Evolutionary conservation across 2,113 vertebrate genomes (phyloP), one percentile per base, ranked within the genome.

Genomic region (Beaufortia kweichowensis): DNA sequence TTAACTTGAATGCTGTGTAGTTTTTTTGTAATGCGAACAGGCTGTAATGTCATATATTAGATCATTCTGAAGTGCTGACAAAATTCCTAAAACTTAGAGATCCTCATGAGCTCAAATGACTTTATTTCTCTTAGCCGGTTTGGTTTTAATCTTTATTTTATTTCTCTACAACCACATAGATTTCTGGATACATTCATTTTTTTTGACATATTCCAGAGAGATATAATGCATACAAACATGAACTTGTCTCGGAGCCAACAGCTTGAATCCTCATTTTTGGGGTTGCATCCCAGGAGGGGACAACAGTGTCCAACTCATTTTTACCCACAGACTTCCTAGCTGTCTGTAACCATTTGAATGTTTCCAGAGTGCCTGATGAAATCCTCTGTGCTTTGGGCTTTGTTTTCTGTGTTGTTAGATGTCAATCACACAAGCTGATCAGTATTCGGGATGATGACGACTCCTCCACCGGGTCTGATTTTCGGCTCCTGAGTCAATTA

Each of bases 341-440:
- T 83, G 57, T 68, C 41, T 77, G 67, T 55, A 83, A 60, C 63
- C 35, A 55, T 71, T 78, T 76, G 59, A 71, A 81, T 86, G 83
- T 86, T 83, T 76, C 56, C 81, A 69, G 70, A 46, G 72, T 53
- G 75, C 23, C 48, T 72, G 85, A 84, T 15, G 5, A 43, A 75
- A 75, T 83, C 79, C 80, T 84, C 81, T 26, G 75, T 78, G 82
- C 79, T 74, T 73, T 75, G 75, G 59, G 35, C 80, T 86, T 87
- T 88, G 82, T 83, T 86, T 85, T 84, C 41, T 83, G 74, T 53
- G 79, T 84, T 86, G 85, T 86, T 86, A 84, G 83, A 81, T 88
- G 87, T 81, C 85, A 85, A 80, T 89, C 86, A 88, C 84, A 76
- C 55, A 31, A 55, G 82, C 85, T 86, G 85, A 87, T 88, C 87